Evolutionary conservation across 2,888 invertebrate species (phyloP).

Genomic region (Drosophila bunnanda): DNA sequence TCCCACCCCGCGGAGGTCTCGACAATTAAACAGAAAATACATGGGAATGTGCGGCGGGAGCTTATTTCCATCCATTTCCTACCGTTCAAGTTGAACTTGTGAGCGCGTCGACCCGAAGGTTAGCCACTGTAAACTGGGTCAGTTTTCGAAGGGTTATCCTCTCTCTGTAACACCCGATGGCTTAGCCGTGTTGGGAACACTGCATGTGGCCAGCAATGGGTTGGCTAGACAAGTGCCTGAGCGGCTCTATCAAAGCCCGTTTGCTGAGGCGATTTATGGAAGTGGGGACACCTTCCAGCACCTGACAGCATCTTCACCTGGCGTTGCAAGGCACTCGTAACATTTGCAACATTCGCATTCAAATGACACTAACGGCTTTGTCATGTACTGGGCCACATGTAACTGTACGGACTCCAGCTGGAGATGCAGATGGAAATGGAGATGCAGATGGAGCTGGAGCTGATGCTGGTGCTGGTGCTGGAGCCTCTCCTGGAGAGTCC

Average conservation of each 20-base stretch:
- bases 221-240: conserved; percentile 19
- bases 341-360: conserved; percentile 65
- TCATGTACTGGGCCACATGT: conserved; percentile 57
- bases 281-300: conserved; percentile 40
- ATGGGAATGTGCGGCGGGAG: conserved; percentile 29
- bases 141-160: conserved; percentile 19
- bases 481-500: conserved; percentile 61
- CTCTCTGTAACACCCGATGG: background rate
- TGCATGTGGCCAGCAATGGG: conserved; percentile 14
- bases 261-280: conserved; percentile 30
- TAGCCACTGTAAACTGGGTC: conserved; percentile 35
- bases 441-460: background rate
- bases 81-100: conserved; percentile 32
- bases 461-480: background rate
- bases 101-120: conserved; percentile 22
- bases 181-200: conserved; percentile 5
- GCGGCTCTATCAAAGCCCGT: conserved; percentile 43
- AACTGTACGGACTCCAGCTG: conserved; percentile 29
- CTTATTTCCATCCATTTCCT: conserved; percentile 18
- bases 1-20: conserved; percentile 47
- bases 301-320: conserved; percentile 51
- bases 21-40: conserved; percentile 24
- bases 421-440: conserved; percentile 6
- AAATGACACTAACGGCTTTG: conserved; percentile 80
- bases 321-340: conserved; percentile 55